Percentiles rank a stretch among this genome's conserved stretches.
Evolutionary conservation across 2,888 invertebrate species (phyloP).

Genomic region (Chironomus riparius): DNA sequence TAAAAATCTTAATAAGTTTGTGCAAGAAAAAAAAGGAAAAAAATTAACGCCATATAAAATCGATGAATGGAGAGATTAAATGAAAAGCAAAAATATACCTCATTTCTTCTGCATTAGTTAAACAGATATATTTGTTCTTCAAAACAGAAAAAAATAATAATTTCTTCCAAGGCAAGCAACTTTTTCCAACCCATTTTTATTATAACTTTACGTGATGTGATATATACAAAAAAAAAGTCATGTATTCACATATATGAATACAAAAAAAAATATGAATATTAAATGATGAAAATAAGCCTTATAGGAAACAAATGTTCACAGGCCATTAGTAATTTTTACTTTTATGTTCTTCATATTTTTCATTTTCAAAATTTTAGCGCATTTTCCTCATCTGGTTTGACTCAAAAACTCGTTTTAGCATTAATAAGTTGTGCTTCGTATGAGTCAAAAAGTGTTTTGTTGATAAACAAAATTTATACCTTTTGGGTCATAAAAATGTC

Average conservation of each 20-base stretch:
- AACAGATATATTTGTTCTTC: background rate
- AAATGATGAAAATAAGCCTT: background rate
- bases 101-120: background rate
- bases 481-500: no score
- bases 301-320: slow-evolving; percentile 4
- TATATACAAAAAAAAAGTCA: background rate
- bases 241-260: background rate
- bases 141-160: background rate
- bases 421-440: no score
- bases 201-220: background rate
- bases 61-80: background rate
- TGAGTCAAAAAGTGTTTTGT: no score
- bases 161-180: background rate
- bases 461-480: no score
- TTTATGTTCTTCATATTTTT: background rate
- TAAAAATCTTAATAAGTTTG: background rate
- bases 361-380: no score
- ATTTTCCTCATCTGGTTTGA: no score
- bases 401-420: no score
- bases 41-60: slow-evolving; percentile 8
- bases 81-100: background rate
- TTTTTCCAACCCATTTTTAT: background rate
- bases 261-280: background rate
- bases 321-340: background rate
- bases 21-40: background rate